These are phyloP conservation scores for Atherix ibis DNA, from an alignment of 2,888 invertebrate species.

Conservation along the genomic window DNA sequence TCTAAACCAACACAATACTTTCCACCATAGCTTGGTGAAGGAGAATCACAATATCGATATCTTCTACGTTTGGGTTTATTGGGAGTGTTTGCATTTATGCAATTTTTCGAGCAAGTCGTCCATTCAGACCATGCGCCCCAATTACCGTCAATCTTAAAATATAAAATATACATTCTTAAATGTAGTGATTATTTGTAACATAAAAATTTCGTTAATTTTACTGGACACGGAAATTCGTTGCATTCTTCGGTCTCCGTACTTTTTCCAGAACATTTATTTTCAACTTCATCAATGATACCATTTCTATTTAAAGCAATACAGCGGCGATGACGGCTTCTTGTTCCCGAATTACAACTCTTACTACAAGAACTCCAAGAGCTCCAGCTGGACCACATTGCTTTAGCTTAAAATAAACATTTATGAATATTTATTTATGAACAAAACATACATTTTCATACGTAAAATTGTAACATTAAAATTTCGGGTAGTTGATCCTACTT, in stretches of 20 bases:
- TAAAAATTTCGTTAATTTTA: constrained; percentile 1
- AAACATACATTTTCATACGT: constrained; percentile 5
- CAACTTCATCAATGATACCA: constrained; percentile 1
- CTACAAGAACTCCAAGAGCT: constrained; percentile 26
- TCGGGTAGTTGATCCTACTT: constrained; percentile 34
- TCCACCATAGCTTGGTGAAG: constrained; percentile 28
- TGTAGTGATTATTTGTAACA: not conserved
- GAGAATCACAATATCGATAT: constrained; percentile 28
- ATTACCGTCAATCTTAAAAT: constrained; percentile 19
- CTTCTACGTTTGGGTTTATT: constrained; percentile 23
- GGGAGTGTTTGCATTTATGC: constrained; percentile 13
- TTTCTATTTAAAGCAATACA: constrained; percentile 16
- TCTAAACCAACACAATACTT: constrained; percentile 25
- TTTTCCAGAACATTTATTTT: constrained; percentile 5
- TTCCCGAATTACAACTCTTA: constrained; percentile 25
- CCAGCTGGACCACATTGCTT: constrained; percentile 29
- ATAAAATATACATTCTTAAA: not conserved
- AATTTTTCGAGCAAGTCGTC: constrained; percentile 31
- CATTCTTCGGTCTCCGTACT: constrained; percentile 8
- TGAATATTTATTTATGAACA: not conserved
- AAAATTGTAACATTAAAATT: constrained; percentile 23
- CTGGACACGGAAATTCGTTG: constrained; percentile 10
- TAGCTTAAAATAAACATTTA: constrained; percentile 14
- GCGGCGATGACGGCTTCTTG: constrained; percentile 17
- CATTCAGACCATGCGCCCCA: constrained; percentile 34